These are phyloP conservation scores for Siderastrea radians DNA, from an alignment of 92 coral and sea anemone species.

Conservation along the genomic window DNA sequence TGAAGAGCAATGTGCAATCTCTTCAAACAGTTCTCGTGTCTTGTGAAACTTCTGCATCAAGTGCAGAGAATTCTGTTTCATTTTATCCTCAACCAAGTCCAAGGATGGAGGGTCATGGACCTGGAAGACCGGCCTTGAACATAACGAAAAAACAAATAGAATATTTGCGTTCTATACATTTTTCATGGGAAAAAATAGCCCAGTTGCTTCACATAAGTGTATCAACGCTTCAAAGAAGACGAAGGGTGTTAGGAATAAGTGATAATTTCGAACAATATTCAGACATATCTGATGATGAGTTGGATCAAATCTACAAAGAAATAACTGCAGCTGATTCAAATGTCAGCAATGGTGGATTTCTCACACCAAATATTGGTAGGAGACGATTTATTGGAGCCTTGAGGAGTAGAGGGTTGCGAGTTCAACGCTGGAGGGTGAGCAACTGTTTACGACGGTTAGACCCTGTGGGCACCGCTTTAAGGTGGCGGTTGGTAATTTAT, in stretches of 20 bases:
- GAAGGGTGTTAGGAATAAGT: constrained; percentile 42
- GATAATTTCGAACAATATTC: constrained; percentile 56
- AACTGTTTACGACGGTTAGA: constrained; percentile 62
- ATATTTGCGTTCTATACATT: constrained; percentile 67
- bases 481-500: constrained; percentile 71
- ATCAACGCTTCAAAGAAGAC: constrained; percentile 52
- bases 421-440: constrained; percentile 76
- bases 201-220: constrained; percentile 65
- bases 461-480: constrained; percentile 73
- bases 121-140: constrained; percentile 51
- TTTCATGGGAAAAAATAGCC: constrained; percentile 72
- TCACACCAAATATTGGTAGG: constrained; percentile 57
- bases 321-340: constrained; percentile 26
- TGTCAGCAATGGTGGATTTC: constrained; percentile 36
- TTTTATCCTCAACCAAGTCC: constrained; percentile 46
- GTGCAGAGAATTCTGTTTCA: constrained; percentile 39
- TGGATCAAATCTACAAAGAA: constrained; percentile 33
- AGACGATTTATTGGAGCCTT: constrained; percentile 29
- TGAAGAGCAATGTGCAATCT: constrained; percentile 50
- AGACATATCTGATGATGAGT: constrained; percentile 29
- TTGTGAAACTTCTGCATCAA: constrained; percentile 24
- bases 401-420: constrained; percentile 49
- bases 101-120: constrained; percentile 46
- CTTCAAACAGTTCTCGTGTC: constrained; percentile 16
- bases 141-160: constrained; percentile 63